Percentiles rank a stretch among this genome's conserved stretches.
phyloP scores from a whole-genome alignment of 2,113 vertebrate species.

The Cnemophilus loriae region DNA sequence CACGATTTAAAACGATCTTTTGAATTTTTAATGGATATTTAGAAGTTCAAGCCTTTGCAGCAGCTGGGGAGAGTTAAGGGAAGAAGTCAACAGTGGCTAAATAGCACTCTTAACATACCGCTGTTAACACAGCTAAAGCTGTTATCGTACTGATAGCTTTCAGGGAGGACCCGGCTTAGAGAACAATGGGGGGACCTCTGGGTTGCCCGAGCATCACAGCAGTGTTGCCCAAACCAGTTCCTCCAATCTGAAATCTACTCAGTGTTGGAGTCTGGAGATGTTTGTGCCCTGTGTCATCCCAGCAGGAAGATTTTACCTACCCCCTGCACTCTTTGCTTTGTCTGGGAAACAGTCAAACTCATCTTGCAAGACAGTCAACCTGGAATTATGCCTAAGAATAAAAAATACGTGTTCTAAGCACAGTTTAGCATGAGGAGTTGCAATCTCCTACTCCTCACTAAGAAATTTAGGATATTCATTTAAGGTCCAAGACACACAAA shows the following conservation, averaged over 20 bases:
- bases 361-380: neutral
- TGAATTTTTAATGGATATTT: neutral
- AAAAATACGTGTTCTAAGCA: neutral
- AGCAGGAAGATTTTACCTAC: neutral
- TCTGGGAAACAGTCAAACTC: neutral
- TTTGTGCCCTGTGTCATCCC: neutral
- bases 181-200: neutral
- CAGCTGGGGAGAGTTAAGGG: neutral
- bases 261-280: neutral
- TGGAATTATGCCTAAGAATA: neutral
- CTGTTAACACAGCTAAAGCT: neutral
- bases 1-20: neutral
- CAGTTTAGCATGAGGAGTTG: neutral
- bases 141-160: neutral
- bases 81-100: neutral
- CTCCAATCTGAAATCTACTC: neutral
- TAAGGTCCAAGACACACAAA: neutral
- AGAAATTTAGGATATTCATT: neutral
- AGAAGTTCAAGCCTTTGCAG: neutral
- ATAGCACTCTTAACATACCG: neutral
- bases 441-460: neutral
- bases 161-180: neutral
- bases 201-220: neutral
- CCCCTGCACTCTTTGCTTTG: neutral
- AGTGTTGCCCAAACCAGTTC: neutral